Percentiles rank a stretch among this genome's conserved stretches.
Evolutionary conservation across 2,888 invertebrate species (phyloP).

Genomic region (Theretra japonica): DNA sequence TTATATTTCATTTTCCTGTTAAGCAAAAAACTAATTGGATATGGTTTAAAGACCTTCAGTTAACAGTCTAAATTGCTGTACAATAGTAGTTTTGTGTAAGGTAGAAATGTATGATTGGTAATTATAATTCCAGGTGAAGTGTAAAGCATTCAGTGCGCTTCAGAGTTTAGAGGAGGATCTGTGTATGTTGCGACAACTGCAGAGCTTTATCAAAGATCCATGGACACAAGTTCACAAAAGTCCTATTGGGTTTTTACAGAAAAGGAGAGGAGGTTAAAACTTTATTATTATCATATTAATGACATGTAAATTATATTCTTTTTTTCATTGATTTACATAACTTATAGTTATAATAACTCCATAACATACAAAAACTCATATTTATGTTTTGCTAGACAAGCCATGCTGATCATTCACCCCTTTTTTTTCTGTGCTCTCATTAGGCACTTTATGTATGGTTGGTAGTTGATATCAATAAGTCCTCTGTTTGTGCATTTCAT

Average conservation of each 20-base stretch:
- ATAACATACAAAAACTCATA: no score
- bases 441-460: no score
- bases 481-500: no score
- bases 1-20: no score
- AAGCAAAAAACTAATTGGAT: no score
- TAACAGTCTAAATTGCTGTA: not conserved
- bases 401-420: no score
- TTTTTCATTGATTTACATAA: no score
- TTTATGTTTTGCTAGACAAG: no score
- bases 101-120: not conserved
- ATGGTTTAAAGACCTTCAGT: no score
- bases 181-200: conserved; percentile 90
- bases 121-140: conserved; percentile 86
- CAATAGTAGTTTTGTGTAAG: not conserved
- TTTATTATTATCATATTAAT: not conserved
- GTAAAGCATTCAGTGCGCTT: conserved; percentile 96
- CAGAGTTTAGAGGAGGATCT: conserved; percentile 96
- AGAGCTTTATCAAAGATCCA: conserved; percentile 88
- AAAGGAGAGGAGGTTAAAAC: conserved; percentile 89
- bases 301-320: not conserved
- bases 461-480: no score
- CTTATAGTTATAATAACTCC: no score
- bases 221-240: conserved; percentile 92
- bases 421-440: no score
- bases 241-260: conserved; percentile 93